Conservation (phyloP, 2,113 vertebrate species). For the Coptodon rendalli region DNA sequence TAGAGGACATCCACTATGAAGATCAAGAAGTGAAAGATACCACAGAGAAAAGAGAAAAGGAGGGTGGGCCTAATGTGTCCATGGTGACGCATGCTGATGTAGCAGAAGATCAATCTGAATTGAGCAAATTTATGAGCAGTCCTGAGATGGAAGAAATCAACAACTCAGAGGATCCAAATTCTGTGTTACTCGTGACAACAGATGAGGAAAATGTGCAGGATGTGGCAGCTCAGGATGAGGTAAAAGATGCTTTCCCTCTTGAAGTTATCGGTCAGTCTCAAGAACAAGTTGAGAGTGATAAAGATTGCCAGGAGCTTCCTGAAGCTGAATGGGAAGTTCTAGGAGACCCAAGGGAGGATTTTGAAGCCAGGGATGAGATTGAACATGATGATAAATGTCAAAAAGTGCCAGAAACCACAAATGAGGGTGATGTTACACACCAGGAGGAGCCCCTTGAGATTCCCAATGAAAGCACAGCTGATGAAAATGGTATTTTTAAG, state of each 20-base stretch:
- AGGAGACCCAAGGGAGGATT: neutral
- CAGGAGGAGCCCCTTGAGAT: neutral
- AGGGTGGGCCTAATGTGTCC: conserved; percentile 19
- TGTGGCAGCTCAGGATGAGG: neutral
- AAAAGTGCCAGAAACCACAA: neutral
- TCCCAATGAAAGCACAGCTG: neutral
- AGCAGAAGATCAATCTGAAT: conserved; percentile 1
- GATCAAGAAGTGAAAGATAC: neutral
- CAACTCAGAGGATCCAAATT: conserved; percentile 30
- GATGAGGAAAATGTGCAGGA: neutral
- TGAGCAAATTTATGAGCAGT: conserved; percentile 8
- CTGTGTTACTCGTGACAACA: neutral
- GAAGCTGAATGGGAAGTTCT: conserved; percentile 25
- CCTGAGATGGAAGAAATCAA: conserved; percentile 22
- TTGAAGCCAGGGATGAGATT: neutral
- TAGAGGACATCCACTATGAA: neutral
- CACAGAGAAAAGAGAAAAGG: neutral
- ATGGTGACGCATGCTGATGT: conserved; percentile 24
- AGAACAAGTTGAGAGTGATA: neutral
- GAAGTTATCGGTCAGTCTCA: neutral
- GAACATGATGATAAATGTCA: neutral
- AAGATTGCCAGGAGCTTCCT: neutral
- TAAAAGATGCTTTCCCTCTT: neutral
- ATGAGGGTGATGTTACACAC: neutral
- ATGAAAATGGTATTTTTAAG: conserved; percentile 14